These are phyloP conservation scores for Hippocampus abdominalis DNA, from an alignment of 2,113 vertebrate genomes.

Conservation along the genomic window DNA sequence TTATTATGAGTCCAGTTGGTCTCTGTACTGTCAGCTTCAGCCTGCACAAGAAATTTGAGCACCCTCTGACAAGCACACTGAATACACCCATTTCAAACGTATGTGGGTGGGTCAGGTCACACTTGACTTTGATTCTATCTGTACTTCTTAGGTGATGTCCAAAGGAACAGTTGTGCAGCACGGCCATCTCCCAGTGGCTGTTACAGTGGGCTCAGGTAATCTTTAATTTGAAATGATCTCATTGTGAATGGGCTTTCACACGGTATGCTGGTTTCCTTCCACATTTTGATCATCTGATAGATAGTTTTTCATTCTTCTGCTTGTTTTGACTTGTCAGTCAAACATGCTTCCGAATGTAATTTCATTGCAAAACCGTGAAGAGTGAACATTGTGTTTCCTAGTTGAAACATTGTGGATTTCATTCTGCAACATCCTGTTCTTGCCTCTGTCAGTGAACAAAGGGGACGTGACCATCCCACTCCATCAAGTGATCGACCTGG, in stretches of 20 bases:
- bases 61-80: neutral
- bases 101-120: neutral
- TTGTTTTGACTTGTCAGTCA: neutral
- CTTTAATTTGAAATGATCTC: neutral
- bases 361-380: neutral
- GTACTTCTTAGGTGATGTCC: constrained; percentile 61
- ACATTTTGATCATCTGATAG: neutral
- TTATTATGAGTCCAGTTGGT: neutral
- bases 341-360: neutral
- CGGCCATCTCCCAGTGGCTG: constrained; percentile 36
- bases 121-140: constrained; percentile 1
- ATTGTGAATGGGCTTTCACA: neutral
- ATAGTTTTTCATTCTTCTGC: neutral
- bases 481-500: constrained; percentile 54
- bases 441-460: constrained; percentile 60
- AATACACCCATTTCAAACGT: neutral
- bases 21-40: neutral
- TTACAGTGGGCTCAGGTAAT: constrained; percentile 52
- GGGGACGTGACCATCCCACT: constrained; percentile 69
- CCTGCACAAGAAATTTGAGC: neutral
- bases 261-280: neutral
- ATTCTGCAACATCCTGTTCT: neutral
- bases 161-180: constrained; percentile 59
- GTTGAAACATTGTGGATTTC: neutral
- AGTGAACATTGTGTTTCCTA: neutral